Evolutionary conservation across 2,113 vertebrate species (phyloP).

Genomic region (Lanius ludovicianus): DNA sequence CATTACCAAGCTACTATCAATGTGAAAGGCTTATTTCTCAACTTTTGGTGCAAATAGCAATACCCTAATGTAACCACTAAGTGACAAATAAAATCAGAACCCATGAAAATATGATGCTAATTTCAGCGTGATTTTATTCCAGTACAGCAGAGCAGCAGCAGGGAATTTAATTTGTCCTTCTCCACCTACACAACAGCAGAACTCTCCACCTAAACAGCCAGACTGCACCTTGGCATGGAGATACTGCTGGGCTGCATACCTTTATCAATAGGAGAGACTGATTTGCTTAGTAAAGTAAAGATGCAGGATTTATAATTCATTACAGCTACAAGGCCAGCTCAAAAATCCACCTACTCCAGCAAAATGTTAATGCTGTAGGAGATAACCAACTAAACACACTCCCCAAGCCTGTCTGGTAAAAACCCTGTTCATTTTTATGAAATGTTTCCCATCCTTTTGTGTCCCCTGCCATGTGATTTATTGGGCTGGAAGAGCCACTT

Average conservation of each 20-base stretch:
- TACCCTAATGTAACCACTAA: not conserved
- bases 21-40: not conserved
- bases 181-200: not conserved
- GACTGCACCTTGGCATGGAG: not conserved
- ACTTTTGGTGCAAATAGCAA: not conserved
- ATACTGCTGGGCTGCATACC: not conserved
- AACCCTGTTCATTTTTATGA: not conserved
- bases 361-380: constrained; percentile 1
- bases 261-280: not conserved
- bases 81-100: not conserved
- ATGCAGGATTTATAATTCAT: constrained; percentile 21
- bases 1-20: not conserved
- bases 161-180: not conserved
- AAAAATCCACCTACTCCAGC: constrained; percentile 13
- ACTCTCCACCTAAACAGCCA: not conserved
- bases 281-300: not conserved
- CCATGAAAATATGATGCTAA: not conserved
- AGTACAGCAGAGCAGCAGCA: not conserved
- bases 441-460: not conserved
- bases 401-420: not conserved
- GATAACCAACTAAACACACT: not conserved
- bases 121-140: not conserved
- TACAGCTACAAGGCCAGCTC: constrained; percentile 13
- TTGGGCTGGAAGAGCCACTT: not conserved
- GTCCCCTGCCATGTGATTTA: not conserved